These are phyloP conservation scores for Psilanteris sp. DNA, from an alignment of 1,140 invertebrate species.

Conservation along the genomic window DNA sequence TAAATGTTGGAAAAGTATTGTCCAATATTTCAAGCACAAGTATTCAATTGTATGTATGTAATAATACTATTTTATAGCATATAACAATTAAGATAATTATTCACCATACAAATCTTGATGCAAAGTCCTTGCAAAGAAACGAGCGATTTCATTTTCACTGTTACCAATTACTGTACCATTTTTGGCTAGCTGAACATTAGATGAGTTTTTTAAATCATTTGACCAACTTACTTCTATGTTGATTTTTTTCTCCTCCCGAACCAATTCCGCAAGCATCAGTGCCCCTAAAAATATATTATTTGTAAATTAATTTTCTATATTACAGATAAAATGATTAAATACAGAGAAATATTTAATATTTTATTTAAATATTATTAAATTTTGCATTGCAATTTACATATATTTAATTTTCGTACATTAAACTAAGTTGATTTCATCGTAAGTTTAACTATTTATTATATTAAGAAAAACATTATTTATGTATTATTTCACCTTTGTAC, in stretches of 20 bases:
- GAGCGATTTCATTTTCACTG: conserved; percentile 66
- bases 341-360: too few species aligned
- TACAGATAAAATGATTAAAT: too few species aligned
- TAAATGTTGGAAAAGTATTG: too few species aligned
- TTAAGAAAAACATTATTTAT: too few species aligned
- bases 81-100: background rate
- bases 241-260: conserved; percentile 68
- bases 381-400: too few species aligned
- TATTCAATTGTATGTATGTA: background rate
- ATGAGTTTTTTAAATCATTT: conserved; percentile 68
- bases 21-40: too few species aligned
- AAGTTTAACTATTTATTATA: too few species aligned
- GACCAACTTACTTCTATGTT: conserved; percentile 68
- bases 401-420: too few species aligned
- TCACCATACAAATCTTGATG: conserved; percentile 73
- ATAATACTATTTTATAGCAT: conserved; percentile 7
- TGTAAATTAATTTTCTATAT: too few species aligned
- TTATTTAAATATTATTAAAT: too few species aligned
- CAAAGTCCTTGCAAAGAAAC: conserved; percentile 71
- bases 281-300: conserved; percentile 70
- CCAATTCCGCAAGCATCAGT: conserved; percentile 71
- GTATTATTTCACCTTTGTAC: too few species aligned
- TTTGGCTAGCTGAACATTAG: conserved; percentile 66
- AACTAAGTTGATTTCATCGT: too few species aligned
- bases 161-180: conserved; percentile 64